These are phyloP conservation scores for Chaetophractus vellerosus DNA, from an alignment of 2,797 vertebrate species.

Conservation along the genomic window DNA sequence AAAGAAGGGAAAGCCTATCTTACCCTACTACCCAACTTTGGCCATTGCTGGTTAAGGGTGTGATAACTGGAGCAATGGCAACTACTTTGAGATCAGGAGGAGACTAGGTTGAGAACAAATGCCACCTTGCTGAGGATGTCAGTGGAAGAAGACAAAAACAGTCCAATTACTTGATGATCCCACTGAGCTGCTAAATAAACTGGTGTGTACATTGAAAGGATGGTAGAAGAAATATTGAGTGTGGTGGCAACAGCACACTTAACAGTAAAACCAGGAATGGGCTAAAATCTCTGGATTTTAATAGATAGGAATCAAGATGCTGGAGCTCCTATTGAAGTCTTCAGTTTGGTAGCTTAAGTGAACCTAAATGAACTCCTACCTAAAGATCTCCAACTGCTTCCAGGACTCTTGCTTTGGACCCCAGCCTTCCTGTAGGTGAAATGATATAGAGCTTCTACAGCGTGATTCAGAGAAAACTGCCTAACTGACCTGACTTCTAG, in stretches of 20 bases:
- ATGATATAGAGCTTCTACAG: background rate
- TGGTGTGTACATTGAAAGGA: background rate
- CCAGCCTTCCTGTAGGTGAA: background rate
- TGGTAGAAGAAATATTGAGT: background rate
- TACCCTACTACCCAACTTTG: background rate
- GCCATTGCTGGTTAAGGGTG: background rate
- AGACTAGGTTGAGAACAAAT: constrained; percentile 33
- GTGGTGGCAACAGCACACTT: background rate
- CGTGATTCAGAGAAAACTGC: background rate
- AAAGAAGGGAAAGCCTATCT: background rate
- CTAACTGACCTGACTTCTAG: background rate
- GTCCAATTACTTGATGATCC: background rate
- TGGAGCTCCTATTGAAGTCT: background rate
- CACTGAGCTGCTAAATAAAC: background rate
- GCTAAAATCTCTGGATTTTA: background rate
- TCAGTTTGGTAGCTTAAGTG: background rate
- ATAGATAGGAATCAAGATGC: background rate
- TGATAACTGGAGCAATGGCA: background rate
- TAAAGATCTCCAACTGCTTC: background rate
- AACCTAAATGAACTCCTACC: background rate
- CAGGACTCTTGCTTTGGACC: background rate
- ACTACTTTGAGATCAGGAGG: constrained; percentile 47
- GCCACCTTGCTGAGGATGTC: background rate
- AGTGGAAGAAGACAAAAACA: background rate
- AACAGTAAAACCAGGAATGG: background rate